Base-by-base conservation (phyloP, 2,113 vertebrate species). In the Pseudorectes ferrugineus region DNA sequence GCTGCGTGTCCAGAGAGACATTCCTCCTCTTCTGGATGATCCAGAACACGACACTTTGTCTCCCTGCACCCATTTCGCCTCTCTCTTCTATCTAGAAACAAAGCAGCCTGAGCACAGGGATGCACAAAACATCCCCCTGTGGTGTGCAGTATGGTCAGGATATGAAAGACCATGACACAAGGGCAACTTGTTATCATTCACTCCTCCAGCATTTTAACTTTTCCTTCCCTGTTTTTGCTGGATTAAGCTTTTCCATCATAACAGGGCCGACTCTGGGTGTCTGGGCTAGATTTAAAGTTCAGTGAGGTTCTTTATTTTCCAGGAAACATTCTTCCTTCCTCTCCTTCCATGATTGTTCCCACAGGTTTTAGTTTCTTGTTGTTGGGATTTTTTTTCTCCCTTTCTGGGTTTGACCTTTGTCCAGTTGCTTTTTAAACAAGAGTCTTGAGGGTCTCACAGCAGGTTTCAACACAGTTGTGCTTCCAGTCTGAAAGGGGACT, bases 321-420 rank as follows among this genome's bases (percentile, higher is more conserved):
- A 88, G 93, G 94, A 95, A 95, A 93, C 79, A 15, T 75, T 95
- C 75, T 94, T 97, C 92, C 95, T 96, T 96, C 94, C 95, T 94
- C 62, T 85, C 54, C 82, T 77, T 88, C 67, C 5, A 3, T 59
- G 67, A 85, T 48, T 96, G 78, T 89, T 93, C 90, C 89, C 92
- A 65, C 40, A 83, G 89, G 63, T 85, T 77, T 88, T 71, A 57
- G 49, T 79, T 95, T 92, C 54, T 71, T 83, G 10, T 45, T 72
- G 8, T 9, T 57, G 7, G 9, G 5, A 1, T 2, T 38, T 91
- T 82, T 84, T 40, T 38, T 10, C 20, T 73, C 62, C 23, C 13
- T 63, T 76, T 89, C 91, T 70, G 54, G 9, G 24, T 62, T 38
- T 92, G 81, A 87, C 77, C 74, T 95, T 76, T 94, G 84, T 65